Percentiles rank a stretch among this genome's conserved stretches.
Conservation (phyloP, 2,113 vertebrate genomes). For the Oryzias celebensis region DNA sequence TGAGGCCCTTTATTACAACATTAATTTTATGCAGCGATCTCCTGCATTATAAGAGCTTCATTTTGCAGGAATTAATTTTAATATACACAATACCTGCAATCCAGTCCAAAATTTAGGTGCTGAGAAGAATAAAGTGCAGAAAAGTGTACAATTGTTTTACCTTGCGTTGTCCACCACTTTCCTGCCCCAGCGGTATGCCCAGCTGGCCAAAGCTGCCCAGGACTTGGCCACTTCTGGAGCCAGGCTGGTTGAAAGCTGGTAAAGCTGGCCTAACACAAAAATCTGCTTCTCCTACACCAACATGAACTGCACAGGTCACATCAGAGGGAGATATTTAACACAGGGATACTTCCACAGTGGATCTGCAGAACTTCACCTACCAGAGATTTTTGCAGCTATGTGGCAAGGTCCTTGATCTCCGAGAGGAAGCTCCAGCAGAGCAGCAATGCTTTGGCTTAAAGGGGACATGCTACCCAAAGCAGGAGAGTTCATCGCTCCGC, state of each 20-base stretch:
- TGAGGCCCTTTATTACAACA: too few relatives aligned
- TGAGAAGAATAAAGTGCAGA: background rate
- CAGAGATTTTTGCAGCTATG: constrained; percentile 92
- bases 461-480: constrained; percentile 73
- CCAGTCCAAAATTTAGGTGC: too few relatives aligned
- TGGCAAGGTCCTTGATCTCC: constrained; percentile 86
- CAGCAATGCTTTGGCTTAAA: constrained; percentile 86
- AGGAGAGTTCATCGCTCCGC: constrained; percentile 35
- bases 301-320: constrained; percentile 80
- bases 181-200: constrained; percentile 97
- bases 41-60: too few relatives aligned
- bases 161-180: constrained; percentile 98
- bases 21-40: too few relatives aligned
- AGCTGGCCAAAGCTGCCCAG: constrained; percentile 96
- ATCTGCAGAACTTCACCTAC: constrained; percentile 54
- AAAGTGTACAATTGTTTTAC: constrained; percentile 64
- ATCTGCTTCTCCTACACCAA: constrained; percentile 95
- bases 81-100: too few relatives aligned
- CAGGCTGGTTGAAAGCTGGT: constrained; percentile 91
- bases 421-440: constrained; percentile 84
- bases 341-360: background rate
- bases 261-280: constrained; percentile 95
- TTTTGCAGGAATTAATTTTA: too few relatives aligned
- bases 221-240: constrained; percentile 97
- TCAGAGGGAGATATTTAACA: background rate